phyloP scores from a whole-genome alignment of 2,888 invertebrate genomes.

The Rhingia rostrata region DNA sequence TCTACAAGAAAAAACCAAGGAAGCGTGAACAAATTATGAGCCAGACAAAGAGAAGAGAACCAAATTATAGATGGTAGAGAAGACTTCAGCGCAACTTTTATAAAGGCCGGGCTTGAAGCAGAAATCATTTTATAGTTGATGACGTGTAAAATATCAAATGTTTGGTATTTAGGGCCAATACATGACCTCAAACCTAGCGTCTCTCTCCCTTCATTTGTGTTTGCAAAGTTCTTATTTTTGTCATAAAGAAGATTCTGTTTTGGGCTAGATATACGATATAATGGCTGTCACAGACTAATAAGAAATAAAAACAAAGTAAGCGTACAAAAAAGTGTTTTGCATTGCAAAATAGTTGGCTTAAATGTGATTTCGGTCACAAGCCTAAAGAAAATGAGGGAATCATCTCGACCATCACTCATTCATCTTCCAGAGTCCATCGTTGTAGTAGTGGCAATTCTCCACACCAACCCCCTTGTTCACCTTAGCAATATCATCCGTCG shows the following conservation, averaged over 20 bases:
- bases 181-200: too few species aligned
- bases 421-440: slow-evolving; percentile 99
- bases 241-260: neutral
- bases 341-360: slow-evolving; percentile 39
- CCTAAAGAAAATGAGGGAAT: slow-evolving; percentile 57
- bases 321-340: slow-evolving; percentile 45
- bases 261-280: slow-evolving; percentile 51
- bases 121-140: too few species aligned
- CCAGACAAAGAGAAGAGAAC: too few species aligned
- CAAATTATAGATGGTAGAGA: too few species aligned
- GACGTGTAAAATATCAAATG: too few species aligned
- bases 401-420: slow-evolving; percentile 84
- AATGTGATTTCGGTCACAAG: slow-evolving; percentile 40
- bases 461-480: slow-evolving; percentile 98
- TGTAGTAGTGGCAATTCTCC: slow-evolving; percentile 98
- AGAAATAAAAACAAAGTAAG: slow-evolving; percentile 10
- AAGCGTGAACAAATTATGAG: too few species aligned
- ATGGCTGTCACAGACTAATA: slow-evolving; percentile 39
- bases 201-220: too few species aligned
- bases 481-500: slow-evolving; percentile 96
- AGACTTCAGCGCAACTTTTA: too few species aligned
- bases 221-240: too few species aligned
- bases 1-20: too few species aligned
- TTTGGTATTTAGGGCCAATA: too few species aligned
- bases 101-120: too few species aligned